phyloP scores from a whole-genome alignment of 2,113 vertebrate species.

The Himantopus leucocephalus region DNA sequence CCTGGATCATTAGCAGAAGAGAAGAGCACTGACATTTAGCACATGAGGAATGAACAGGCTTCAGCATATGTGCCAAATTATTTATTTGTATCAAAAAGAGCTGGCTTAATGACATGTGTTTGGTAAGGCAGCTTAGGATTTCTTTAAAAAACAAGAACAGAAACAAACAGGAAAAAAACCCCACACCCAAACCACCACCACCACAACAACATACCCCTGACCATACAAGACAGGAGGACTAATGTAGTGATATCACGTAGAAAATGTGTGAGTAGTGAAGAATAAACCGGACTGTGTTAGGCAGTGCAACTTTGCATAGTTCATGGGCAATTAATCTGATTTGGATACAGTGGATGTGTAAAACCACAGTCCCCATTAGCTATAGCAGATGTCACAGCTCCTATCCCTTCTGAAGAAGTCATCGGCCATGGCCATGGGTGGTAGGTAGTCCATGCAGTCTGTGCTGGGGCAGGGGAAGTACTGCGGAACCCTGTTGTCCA shows the following conservation, averaged over 20 bases:
- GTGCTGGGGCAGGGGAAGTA: slow-evolving; percentile 64
- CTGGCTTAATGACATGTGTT: neutral
- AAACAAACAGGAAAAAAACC: neutral
- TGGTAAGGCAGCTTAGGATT: neutral
- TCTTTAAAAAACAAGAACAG: neutral
- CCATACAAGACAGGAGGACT: neutral
- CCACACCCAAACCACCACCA: neutral
- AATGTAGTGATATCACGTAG: neutral
- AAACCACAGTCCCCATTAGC: slow-evolving; percentile 69
- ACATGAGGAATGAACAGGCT: neutral
- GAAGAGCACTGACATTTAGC: neutral
- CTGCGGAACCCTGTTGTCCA: slow-evolving; percentile 62
- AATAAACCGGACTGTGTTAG: neutral
- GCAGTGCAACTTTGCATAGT: slow-evolving; percentile 5
- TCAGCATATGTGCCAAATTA: neutral
- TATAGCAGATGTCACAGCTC: slow-evolving; percentile 83
- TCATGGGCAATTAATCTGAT: slow-evolving; percentile 1
- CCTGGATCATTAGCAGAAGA: neutral
- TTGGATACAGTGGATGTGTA: neutral
- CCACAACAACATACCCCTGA: neutral
- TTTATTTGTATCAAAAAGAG: slow-evolving; percentile 74
- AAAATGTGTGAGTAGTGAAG: neutral
- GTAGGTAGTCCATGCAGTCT: slow-evolving; percentile 75
- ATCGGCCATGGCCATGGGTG: slow-evolving; percentile 48
- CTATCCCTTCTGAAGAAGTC: slow-evolving; percentile 81